Evolutionary conservation across 2,113 vertebrate genomes (phyloP).

Genomic region (Anser cygnoides): DNA sequence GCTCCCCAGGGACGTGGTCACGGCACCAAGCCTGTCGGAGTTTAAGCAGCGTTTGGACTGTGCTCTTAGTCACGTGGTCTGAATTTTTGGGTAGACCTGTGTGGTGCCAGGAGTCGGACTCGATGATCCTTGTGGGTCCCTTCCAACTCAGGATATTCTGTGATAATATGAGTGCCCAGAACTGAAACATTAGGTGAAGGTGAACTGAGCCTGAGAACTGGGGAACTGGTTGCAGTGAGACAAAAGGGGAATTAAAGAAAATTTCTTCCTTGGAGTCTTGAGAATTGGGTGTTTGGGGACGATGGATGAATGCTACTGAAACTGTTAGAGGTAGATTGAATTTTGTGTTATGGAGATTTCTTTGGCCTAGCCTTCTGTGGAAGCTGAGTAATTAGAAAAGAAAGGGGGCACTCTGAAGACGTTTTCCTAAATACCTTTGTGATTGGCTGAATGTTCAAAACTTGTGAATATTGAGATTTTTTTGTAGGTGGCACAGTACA

Average conservation of each 20-base stretch:
- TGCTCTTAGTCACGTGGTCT: too few relatives aligned
- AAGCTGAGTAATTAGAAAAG: neutral
- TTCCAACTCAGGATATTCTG: too few relatives aligned
- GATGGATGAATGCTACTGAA: neutral
- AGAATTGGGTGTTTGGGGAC: neutral
- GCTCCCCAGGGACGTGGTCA: too few relatives aligned
- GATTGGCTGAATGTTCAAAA: neutral
- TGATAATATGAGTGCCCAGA: neutral
- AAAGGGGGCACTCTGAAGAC: neutral
- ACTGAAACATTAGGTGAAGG: neutral
- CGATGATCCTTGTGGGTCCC: too few relatives aligned
- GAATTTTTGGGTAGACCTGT: too few relatives aligned
- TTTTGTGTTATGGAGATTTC: neutral
- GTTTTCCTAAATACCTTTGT: neutral
- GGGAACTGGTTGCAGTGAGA: neutral
- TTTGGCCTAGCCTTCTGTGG: neutral
- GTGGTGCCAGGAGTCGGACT: too few relatives aligned
- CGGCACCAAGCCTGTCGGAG: too few relatives aligned
- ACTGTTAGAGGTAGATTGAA: neutral
- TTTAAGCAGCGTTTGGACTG: too few relatives aligned
- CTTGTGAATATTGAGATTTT: neutral
- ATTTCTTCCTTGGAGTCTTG: neutral
- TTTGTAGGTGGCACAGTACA: neutral
- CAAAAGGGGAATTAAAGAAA: neutral
- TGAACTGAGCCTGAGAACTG: neutral